Conservation (phyloP, 2,797 vertebrate species). For the Kryptolebias ocellatus region DNA sequence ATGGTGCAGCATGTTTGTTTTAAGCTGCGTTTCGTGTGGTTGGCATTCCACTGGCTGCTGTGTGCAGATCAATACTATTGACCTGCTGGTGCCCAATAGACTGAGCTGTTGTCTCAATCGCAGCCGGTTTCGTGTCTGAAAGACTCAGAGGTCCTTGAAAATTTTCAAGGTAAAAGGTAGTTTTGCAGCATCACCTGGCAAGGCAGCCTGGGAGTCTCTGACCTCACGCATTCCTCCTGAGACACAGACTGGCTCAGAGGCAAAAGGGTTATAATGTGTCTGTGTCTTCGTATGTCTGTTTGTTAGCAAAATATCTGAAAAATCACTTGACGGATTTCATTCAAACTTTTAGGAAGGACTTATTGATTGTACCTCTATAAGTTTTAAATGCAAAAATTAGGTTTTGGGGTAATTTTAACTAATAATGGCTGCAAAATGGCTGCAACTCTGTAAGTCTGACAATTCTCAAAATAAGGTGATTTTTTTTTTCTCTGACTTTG, state of each 20-base stretch:
- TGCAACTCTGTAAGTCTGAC: too few relatives aligned
- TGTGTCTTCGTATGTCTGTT: too few relatives aligned
- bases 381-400: too few relatives aligned
- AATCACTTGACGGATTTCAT: too few relatives aligned
- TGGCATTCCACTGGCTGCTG: slow-evolving; percentile 74
- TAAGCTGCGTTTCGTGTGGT: slow-evolving; percentile 71
- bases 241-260: slow-evolving; percentile 6
- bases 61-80: slow-evolving; percentile 76
- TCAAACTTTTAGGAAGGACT: too few relatives aligned
- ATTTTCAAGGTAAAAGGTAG: slow-evolving; percentile 41
- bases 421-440: too few relatives aligned
- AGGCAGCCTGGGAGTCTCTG: background rate
- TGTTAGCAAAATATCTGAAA: too few relatives aligned
- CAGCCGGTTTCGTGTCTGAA: slow-evolving; percentile 72
- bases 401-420: too few relatives aligned
- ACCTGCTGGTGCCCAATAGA: slow-evolving; percentile 76
- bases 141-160: slow-evolving; percentile 67
- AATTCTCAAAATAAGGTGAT: too few relatives aligned
- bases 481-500: too few relatives aligned
- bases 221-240: slow-evolving; percentile 22
- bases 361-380: too few relatives aligned
- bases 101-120: slow-evolving; percentile 82
- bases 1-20: slow-evolving; percentile 54
- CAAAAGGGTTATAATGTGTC: too few relatives aligned
- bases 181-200: slow-evolving; percentile 19